Evolutionary conservation across 2,888 invertebrate species (phyloP).

Genomic region (Oasisia sp.): DNA sequence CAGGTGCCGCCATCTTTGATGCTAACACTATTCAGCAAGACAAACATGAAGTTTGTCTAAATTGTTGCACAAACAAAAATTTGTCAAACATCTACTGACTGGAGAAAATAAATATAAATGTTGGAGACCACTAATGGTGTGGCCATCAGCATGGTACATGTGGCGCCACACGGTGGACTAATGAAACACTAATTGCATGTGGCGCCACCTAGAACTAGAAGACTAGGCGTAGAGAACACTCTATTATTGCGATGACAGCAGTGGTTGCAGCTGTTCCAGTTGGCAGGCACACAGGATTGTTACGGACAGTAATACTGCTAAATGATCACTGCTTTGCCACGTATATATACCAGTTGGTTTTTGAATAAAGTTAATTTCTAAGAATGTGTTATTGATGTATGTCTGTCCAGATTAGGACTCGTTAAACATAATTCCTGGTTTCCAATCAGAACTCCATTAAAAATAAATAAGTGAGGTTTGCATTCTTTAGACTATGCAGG

Average conservation of each 20-base stretch:
- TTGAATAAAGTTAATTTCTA: constrained; percentile 17
- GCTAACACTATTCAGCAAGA: neutral
- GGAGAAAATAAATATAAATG: neutral
- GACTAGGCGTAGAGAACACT: neutral
- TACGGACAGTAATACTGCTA: neutral
- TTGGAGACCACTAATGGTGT: neutral
- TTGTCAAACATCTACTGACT: neutral
- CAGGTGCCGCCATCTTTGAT: neutral
- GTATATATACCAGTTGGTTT: neutral
- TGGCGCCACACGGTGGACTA: neutral
- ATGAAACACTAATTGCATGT: neutral
- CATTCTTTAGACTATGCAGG: too few species aligned
- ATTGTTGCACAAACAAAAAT: neutral
- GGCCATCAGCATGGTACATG: neutral
- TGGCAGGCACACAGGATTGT: neutral
- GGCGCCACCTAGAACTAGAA: neutral
- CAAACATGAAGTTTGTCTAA: neutral
- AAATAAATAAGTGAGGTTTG: too few species aligned
- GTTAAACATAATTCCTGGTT: too few species aligned
- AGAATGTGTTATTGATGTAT: neutral
- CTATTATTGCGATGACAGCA: neutral
- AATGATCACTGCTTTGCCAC: constrained; percentile 6
- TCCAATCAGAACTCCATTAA: too few species aligned
- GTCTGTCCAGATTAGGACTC: neutral
- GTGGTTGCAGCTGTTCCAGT: neutral